Evolutionary conservation across 2,113 vertebrate genomes (phyloP), one percentile per base, ranked within the genome.

Genomic region (Apteryx owenii): DNA sequence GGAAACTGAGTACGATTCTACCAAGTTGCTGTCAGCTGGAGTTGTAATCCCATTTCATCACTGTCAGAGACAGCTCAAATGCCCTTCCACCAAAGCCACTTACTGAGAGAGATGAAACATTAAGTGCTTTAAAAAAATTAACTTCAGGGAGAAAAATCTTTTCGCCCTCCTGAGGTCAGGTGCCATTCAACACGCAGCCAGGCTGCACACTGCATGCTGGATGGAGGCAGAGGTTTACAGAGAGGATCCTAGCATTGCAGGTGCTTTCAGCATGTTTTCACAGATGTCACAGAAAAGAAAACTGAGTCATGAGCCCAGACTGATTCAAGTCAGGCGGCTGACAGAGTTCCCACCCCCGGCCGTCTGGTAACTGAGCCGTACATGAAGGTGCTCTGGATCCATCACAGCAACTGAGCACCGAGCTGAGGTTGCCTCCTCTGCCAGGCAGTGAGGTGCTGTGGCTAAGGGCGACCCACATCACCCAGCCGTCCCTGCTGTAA

Each of bases 1-100:
- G 94, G 91, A 97, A 94, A 76, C 66, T 95, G 81, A 81, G n/a
- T 73, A 19, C 15, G 13, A 60, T 89, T 65, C 12, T 23, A 68
- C n/a, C 12, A 22, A 62, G 56, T 26, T 75, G 44, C 46, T 91
- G 71, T 85, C 86, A 93, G 83, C 70, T 90, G 88, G 77, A 80
- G 42, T 44, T 82, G 64, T 75, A 76, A 89, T 92, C 81, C 48
- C 0, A 0, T 86, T 90, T 94, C 88, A 69, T 66, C 72, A 76
- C 36, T 5, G 7, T 69, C 84, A 80, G 68, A 85, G 88, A 69
- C 78, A 84, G 88, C 81, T 84, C 92, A 64, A 58, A 78, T 86
- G 61, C 65, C 76, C 28, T 90, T 81, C 81, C 71, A 81, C 25
- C 51, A 77, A 76, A 96, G 62, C 93, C 31, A 38, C 38, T 88